Conservation (phyloP, 1,140 invertebrate genomes). For the Nebria ingens region DNA sequence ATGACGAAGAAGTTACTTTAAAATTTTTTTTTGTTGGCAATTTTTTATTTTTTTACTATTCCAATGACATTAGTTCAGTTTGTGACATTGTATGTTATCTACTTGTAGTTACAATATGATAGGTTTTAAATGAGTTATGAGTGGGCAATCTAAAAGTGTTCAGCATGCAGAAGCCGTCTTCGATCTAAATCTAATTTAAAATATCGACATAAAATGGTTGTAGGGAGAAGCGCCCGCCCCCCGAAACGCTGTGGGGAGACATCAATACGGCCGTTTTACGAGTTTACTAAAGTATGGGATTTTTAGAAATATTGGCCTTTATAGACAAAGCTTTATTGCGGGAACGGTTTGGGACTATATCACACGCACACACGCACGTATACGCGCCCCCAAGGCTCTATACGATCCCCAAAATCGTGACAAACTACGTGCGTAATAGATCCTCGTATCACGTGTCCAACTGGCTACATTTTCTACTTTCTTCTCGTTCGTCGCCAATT, state of each 20-base stretch:
- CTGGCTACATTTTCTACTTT: no score
- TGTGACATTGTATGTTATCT: no score
- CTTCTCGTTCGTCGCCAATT: no score
- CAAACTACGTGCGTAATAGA: background rate
- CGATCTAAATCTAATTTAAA: slow-evolving; percentile 7
- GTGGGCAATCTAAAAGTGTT: background rate
- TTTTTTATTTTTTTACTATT: no score
- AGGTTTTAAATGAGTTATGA: no score
- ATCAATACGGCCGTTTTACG: background rate
- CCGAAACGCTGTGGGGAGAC: background rate
- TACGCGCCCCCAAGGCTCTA: no score
- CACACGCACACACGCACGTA: no score
- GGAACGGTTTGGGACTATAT: background rate
- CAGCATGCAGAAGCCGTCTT: background rate
- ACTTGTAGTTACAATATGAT: no score
- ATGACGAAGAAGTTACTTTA: no score
- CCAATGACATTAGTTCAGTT: no score
- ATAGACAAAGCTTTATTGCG: slow-evolving; percentile 10
- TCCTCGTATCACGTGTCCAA: background rate
- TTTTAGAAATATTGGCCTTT: slow-evolving; percentile 3
- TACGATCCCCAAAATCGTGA: background rate
- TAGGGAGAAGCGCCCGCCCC: background rate
- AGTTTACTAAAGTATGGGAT: slow-evolving; percentile 9
- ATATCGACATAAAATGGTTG: background rate
- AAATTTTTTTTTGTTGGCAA: no score